Base-by-base conservation (phyloP, 2,113 vertebrate genomes). In the Epinephelus lanceolatus region DNA sequence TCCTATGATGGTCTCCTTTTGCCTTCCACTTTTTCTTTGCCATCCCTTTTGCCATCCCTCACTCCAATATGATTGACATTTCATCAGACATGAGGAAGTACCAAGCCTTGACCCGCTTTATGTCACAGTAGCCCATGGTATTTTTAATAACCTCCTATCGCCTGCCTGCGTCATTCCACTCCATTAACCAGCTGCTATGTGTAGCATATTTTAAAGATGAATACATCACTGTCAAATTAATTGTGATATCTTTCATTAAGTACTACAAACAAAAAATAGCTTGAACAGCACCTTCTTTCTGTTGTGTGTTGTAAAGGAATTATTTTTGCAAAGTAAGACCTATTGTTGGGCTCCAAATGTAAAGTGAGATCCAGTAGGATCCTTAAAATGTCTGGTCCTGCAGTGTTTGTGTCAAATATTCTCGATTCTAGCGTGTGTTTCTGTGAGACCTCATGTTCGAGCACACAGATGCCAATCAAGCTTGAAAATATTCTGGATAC, bases 11-110 rank as follows among this genome's bases (percentile, higher is more conserved):
- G 56, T 51, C 71, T 61, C 47, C 65, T 49, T 55, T 68, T 57
- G 18, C 25, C 42, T 33, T 19, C 42, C 30, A 13, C 53, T 37
- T 56, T 75, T 62, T 80, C 37, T 72, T 70, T 30, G 11, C 30
- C 75, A 23, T 71, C 33, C 55, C 21, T 33, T 77, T 70, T 49
- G 59, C 27, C 76, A 76, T 73, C 74, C 55, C 47, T 74, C 78
- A 42, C 40, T 76, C 63, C 27, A 5, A 15, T 67, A 45, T 89
- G 87, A 86, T 76, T 89, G 85, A 79, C 86, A 83, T 75, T 90
- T 88, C 76, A 89, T 91, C 83, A 86, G 76, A 83, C 40, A 59
- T 42, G 59, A 71, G 79, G 57, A 84, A 67, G 80, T 47, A 45
- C 49, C 45, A 25, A 73, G 37, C 85, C 84, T 92, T 91, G 86